Evolutionary conservation across 1,140 invertebrate genomes (phyloP), one percentile per base, ranked within the genome.

Genomic region (Phocides pigmalion): DNA sequence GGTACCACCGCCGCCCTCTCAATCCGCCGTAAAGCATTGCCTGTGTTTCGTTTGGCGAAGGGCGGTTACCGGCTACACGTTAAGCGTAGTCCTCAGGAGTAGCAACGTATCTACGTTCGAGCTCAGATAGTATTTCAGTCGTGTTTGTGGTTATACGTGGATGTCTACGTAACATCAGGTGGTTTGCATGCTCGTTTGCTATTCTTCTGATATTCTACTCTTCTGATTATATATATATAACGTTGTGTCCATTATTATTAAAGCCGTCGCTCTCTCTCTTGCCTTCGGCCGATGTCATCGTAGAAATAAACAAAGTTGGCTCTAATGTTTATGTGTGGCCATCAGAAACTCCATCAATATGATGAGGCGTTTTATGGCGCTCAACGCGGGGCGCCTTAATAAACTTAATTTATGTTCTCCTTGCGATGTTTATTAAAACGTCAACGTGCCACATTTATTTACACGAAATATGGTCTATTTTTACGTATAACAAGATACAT

Each of bases 261-360:
- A 44, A 15, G 14, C 19, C 28, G 32, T 11, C 39, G 39, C 39
- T 42, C 17, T 39, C 32, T 56, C 53, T 42, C 14, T n/a, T 42
- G 25, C 14, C 39, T 56, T 56, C 39, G 20, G 12, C 39, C 41
- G 39, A 56, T 51, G 74, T 76, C 66, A 64, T 64, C 67, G 63
- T 49, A 54, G 49, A 65, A 73, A 81, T 79, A 75, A 72, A 77
- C 75, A 72, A 74, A 74, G 72, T 76, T 69, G 53, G 49, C 37
- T 25, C 19, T 70, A 70, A 74, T 74, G 66, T 76, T 75, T 80
- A 80, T 82, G 77, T 72, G 74, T 72, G 63, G 68, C 58, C 73
- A 82, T 82, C 70, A 80, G 76, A 76, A 76, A 62, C 66, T 50
- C 66, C 72, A 78, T 78, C 73, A 80, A 76, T 71, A 72, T 75